These are phyloP conservation scores for Sprattus sprattus DNA, from an alignment of 2,113 vertebrate species.

Conservation along the genomic window DNA sequence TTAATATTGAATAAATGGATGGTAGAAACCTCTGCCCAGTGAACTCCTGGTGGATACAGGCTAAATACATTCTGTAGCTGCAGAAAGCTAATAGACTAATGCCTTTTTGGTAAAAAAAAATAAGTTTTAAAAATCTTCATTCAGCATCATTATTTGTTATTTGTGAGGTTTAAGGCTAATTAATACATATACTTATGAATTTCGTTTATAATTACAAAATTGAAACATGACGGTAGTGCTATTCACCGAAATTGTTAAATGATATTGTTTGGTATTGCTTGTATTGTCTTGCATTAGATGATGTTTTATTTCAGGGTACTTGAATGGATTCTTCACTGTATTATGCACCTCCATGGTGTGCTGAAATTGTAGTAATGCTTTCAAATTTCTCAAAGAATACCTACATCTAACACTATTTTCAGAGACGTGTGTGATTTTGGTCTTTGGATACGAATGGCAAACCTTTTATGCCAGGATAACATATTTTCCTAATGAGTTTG, in stretches of 20 bases:
- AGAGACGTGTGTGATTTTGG: constrained; percentile 11
- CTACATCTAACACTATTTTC: background rate
- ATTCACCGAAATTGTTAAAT: background rate
- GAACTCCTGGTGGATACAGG: background rate
- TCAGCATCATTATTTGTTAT: background rate
- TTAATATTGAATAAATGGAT: background rate
- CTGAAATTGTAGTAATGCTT: background rate
- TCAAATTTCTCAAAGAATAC: background rate
- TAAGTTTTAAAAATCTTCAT: background rate
- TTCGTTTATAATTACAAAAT: background rate
- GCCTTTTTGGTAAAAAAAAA: background rate
- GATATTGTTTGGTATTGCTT: background rate
- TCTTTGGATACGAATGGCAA: constrained; percentile 37
- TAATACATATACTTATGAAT: background rate
- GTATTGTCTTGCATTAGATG: background rate
- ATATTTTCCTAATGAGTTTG: constrained; percentile 44
- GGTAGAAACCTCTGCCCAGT: too few relatives aligned
- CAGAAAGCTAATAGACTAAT: background rate
- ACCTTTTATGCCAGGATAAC: constrained; percentile 40
- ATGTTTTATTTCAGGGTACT: background rate
- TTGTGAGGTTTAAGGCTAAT: background rate
- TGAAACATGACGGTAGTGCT: background rate
- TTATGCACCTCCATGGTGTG: background rate
- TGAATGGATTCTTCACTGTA: background rate
- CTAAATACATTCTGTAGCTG: background rate